Percentiles rank a stretch among this genome's conserved stretches.
These are phyloP conservation scores for Miltochrista miniata DNA, from an alignment of 2,888 invertebrate genomes.

Conservation along the genomic window DNA sequence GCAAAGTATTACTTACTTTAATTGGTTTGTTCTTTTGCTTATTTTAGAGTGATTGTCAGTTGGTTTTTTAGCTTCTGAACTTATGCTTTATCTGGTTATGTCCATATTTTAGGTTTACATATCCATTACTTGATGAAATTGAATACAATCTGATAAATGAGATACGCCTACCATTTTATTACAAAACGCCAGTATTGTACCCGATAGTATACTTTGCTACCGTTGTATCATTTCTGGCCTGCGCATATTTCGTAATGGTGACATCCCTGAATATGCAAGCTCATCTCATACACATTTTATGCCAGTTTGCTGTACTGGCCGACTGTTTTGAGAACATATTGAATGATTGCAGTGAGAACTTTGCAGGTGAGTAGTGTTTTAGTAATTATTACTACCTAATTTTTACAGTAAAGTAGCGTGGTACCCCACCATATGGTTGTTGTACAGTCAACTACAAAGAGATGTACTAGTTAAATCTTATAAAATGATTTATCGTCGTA, in stretches of 20 bases:
- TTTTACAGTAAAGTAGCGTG: no score
- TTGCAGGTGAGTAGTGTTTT: constrained; percentile 37
- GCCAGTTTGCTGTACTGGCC: constrained; percentile 59
- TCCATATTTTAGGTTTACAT: constrained; percentile 51
- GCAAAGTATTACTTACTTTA: no score
- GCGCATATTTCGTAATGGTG: constrained; percentile 65
- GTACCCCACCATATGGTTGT: no score
- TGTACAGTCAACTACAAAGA: no score
- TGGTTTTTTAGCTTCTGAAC: no score
- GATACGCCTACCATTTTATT: constrained; percentile 54
- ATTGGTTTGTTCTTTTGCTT: no score
- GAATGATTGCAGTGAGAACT: constrained; percentile 47
- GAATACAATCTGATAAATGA: constrained; percentile 66
- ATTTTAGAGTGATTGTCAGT: no score
- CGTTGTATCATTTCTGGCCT: constrained; percentile 50
- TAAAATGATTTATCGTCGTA: no score
- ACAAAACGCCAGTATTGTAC: constrained; percentile 46
- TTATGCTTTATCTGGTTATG: no score
- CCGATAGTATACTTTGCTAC: constrained; percentile 47
- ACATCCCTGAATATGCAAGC: constrained; percentile 65
- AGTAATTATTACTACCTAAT: no score
- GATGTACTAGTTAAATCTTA: no score
- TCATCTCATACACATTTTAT: constrained; percentile 66
- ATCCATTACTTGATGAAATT: constrained; percentile 62
- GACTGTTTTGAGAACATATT: constrained; percentile 65